Conservation (phyloP, 2,797 vertebrate species). For the Muraenolepis orangiensis region DNA sequence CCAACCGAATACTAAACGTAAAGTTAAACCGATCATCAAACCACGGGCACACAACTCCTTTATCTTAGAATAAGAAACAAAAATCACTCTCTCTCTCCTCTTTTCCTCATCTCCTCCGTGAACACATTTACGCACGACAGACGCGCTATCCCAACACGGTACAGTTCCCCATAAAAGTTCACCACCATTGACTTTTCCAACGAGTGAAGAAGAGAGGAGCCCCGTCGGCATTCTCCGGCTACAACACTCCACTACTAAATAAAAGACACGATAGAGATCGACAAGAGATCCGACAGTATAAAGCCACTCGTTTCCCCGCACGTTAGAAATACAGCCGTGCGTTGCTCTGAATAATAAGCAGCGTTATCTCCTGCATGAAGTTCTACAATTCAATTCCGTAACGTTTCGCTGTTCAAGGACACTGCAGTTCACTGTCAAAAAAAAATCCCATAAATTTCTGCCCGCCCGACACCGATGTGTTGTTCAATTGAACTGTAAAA, state of each 20-base stretch:
- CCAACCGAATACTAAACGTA: slow-evolving; percentile 1
- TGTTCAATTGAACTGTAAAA: slow-evolving; percentile 37
- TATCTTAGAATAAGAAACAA: slow-evolving; percentile 1
- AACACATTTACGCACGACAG: slow-evolving; percentile 46
- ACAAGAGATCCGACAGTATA: too few species aligned
- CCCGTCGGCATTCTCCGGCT: background rate
- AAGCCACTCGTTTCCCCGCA: background rate
- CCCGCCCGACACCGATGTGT: slow-evolving; percentile 45
- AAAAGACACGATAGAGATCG: slow-evolving; percentile 14
- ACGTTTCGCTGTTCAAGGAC: slow-evolving; percentile 74
- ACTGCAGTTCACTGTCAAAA: slow-evolving; percentile 72
- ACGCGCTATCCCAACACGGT: slow-evolving; percentile 52
- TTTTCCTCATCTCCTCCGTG: slow-evolving; percentile 46
- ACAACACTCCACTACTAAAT: slow-evolving; percentile 29
- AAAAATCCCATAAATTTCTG: slow-evolving; percentile 22
- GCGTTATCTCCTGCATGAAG: too few species aligned
- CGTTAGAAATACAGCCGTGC: background rate
- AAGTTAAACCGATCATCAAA: slow-evolving; percentile 6
- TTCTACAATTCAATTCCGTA: background rate
- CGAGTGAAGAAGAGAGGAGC: slow-evolving; percentile 48
- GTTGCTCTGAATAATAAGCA: background rate
- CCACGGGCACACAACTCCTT: slow-evolving; percentile 27
- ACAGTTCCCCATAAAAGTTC: slow-evolving; percentile 58
- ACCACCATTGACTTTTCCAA: slow-evolving; percentile 57
- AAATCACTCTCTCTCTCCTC: slow-evolving; percentile 43